Evolutionary conservation across 2,113 vertebrate genomes (phyloP), one percentile per base, ranked within the genome.

Genomic region (Pelvicachromis taeniatus): DNA sequence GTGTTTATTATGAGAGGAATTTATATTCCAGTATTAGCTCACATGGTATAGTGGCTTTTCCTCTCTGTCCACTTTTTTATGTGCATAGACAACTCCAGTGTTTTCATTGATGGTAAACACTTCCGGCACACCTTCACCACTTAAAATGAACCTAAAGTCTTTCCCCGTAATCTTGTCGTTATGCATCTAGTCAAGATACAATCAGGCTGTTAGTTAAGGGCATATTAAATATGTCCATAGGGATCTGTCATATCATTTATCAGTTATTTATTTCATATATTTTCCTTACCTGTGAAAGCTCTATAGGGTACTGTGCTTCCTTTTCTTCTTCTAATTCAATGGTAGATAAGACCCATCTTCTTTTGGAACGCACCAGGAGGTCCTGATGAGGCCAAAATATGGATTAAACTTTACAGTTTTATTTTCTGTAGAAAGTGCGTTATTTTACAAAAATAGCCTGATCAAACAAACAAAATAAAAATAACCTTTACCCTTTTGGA

Each of bases 301-400:
- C 0, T 82, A 81, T 87, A 0, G 97, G 97, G 53, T 93, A 98
- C 1, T 94, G 92, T 10, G 96, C 96, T 0, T 59, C 9, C 11
- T 94, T 94, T 70, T 97, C 97, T 78, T 98, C 97, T 19, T 87
- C n/a, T 8, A 98, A 0, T 9, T 97, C 95, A 70, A 97, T 92
- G 1, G 96, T 97, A n/a, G 95, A 96, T 78, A 98, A 85, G 29
- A 97, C 61, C 97, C 97, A 97, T 84, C 96, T 91, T 92, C 97
- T 96, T 92, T 97, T 97, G 53, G 93, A 82, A 21, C 95, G 91
- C 7, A 13, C 14, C 7, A 97, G 91, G 55, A 94, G 56, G 5
- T 94, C 91, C 90, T 96, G 87, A 80, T 55, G 9, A 86, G 86
- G 26, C 23, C 4, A 78, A 6, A 83, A 78, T 53, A 17, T 29